Base-by-base conservation (phyloP, 2,888 invertebrate species). In the Dicycla oo region DNA sequence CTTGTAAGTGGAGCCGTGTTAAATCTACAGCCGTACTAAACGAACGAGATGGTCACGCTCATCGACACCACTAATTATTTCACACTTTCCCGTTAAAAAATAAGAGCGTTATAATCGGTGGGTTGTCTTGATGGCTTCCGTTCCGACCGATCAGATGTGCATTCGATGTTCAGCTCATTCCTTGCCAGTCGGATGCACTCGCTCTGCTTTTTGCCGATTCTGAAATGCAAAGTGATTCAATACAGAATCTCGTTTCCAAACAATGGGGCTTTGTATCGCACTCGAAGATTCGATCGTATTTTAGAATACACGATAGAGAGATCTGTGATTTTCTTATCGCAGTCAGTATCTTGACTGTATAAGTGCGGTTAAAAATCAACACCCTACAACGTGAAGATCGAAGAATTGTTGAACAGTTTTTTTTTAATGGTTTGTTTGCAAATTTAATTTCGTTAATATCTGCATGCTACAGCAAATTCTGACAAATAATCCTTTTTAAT, bases 31-130 rank as follows among this genome's bases (percentile, higher is more conserved):
- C 65, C 78, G 73, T 81, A 76, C 75, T 77, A 69, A 82, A 83
- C 53, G 63, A 71, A 73, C 45, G 11, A 79, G 63, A 57, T 43
- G 71, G 80, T 85, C 83, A 87, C 82, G 87, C 83, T 87, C 65
- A 78, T 80, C 69, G 79, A 49, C 23, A 26, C 51, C 73, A 81
- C 82, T 88, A 86, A 90, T 90, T 90, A 89, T 92, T 91, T 90
- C 87, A 90, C 90, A 93, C 92, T 93, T 93, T 91, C 89, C 88
- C 87, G 87, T 88, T 86, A 88, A 86, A 89, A 87, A 90, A 89
- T 88, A 86, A 82, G 87, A 88, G 88, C 90, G 77, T 78, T 69
- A 79, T 88, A 88, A 88, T 90, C 88, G 84, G 80, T 85, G 86
- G 90, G 56, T 88, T 88, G 89, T 88, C 81, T 87, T 80, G 81